A percentile compares a stretch with the other conserved stretches of the same genome.
Evolutionary conservation across 2,888 invertebrate species (phyloP).

Genomic region (Lasius platythorax): DNA sequence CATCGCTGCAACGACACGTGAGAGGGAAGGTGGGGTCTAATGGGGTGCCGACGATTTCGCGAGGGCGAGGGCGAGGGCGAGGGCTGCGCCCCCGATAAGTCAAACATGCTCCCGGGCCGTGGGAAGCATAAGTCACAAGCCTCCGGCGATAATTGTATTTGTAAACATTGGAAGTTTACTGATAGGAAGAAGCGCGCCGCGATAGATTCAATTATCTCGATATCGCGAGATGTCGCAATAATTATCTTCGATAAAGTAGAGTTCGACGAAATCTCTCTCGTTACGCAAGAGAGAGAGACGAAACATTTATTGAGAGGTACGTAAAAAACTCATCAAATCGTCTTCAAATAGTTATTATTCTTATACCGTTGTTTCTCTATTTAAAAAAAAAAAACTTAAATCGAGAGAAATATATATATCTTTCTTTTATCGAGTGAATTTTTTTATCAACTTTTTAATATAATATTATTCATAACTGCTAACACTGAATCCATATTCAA

Average conservation of each 20-base stretch:
- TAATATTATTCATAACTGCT: neutral
- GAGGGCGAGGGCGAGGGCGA: conserved; percentile 71
- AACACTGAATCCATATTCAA: neutral
- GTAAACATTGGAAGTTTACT: conserved; percentile 77
- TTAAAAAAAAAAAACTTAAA: neutral
- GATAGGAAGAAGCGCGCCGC: conserved; percentile 62
- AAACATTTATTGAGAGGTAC: neutral
- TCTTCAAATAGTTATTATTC: neutral
- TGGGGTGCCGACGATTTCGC: conserved; percentile 74
- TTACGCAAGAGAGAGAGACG: neutral
- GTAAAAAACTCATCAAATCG: neutral
- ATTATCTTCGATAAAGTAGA: neutral
- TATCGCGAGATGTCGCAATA: conserved; percentile 19
- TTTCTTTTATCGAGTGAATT: neutral
- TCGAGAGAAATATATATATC: neutral
- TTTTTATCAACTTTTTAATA: neutral
- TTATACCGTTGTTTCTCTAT: too few relatives aligned
- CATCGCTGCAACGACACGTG: conserved; percentile 82
- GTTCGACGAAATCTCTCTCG: neutral
- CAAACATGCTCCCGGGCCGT: conserved; percentile 79
- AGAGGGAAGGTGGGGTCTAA: conserved; percentile 73
- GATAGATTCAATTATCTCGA: conserved; percentile 46
- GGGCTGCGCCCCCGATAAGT: conserved; percentile 79
- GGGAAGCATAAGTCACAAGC: conserved; percentile 81
- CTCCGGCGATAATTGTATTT: conserved; percentile 79